Base-by-base conservation (phyloP, 92 coral and sea anemone genomes). In the Meandrina meandrites region DNA sequence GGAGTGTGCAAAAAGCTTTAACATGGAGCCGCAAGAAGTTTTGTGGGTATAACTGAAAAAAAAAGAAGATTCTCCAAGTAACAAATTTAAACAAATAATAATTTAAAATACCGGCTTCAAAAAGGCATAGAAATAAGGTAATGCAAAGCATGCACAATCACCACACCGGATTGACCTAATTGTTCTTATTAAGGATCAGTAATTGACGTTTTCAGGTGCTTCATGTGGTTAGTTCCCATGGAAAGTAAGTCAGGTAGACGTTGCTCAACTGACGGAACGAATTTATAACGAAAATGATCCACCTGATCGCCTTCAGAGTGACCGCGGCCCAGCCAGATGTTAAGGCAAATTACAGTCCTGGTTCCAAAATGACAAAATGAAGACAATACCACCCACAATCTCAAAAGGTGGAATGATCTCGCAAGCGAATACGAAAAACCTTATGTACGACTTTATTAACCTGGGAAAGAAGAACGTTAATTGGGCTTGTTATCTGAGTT, bases 341-440 rank as follows among this genome's bases (percentile, higher is more conserved):
- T 68, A 80, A 36, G 92, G 89, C 14, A 30, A 79, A 58, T 40
- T 85, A 40, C 66, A 11, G 12, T 50, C 82, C 37, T 27, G 79
- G 22, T 79, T 86, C 51, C 57, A 89, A 84, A 78, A 71, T 89
- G 79, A 82, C 83, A 60, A 83, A 78, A 57, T 82, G 80, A 78
- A 76, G 85, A 37, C 88, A 88, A 42, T 78, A 89, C 24, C 81
- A 78, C 64, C 89, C 86, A 11, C 81, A 84, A 53, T 84, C 89
- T 2, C 92, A 79, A 14, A 89, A 84, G 32, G 85, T 78, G 3
- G 89, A 89, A 73, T 69, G 91, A 64, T 83, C 91, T 6, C 91
- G 79, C 81, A 71, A 76, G 51, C 37, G 84, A 9, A 32, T 84
- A 64, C 48, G 88, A 36, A 89, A 72, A 84, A 89, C 62, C 79